A percentile compares a stretch with the other conserved stretches of the same genome.
These are phyloP conservation scores for Carassius auratus DNA, from an alignment of 2,113 vertebrate genomes.

Conservation along the genomic window DNA sequence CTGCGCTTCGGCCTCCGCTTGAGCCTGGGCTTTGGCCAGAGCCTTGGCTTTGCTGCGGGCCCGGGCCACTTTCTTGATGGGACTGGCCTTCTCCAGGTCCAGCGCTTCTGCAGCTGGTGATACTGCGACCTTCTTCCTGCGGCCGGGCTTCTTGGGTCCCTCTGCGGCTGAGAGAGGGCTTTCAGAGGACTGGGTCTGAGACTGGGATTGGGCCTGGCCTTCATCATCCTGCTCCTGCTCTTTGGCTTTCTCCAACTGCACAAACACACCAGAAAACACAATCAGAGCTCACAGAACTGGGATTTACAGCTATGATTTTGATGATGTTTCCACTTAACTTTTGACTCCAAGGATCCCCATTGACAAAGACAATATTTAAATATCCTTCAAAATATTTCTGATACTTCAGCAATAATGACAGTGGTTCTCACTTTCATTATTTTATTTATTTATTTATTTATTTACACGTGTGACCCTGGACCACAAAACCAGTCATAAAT, in stretches of 20 bases:
- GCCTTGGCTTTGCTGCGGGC: slow-evolving; percentile 81
- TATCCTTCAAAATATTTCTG: no score
- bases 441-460: no score
- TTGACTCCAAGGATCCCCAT: no score
- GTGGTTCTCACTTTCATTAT: no score
- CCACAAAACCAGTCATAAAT: no score
- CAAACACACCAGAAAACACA: slow-evolving; percentile 29
- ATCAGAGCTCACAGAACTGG: neutral
- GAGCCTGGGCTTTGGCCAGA: slow-evolving; percentile 82
- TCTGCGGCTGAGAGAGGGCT: slow-evolving; percentile 55
- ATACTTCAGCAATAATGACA: no score
- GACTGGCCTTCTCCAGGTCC: slow-evolving; percentile 67
- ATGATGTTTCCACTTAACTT: no score
- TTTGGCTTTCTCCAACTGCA: slow-evolving; percentile 79
- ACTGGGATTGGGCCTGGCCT: slow-evolving; percentile 48
- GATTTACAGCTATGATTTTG: neutral
- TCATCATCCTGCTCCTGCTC: slow-evolving; percentile 47
- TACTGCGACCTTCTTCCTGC: slow-evolving; percentile 66
- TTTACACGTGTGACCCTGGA: no score
- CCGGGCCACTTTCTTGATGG: slow-evolving; percentile 70
- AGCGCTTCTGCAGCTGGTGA: slow-evolving; percentile 54
- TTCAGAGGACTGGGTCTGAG: slow-evolving; percentile 45
- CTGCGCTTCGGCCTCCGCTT: slow-evolving; percentile 73
- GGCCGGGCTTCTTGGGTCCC: slow-evolving; percentile 69
- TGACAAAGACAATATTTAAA: no score